phyloP scores from a whole-genome alignment of 2,797 vertebrate genomes.

The Bradypodion ventrale region DNA sequence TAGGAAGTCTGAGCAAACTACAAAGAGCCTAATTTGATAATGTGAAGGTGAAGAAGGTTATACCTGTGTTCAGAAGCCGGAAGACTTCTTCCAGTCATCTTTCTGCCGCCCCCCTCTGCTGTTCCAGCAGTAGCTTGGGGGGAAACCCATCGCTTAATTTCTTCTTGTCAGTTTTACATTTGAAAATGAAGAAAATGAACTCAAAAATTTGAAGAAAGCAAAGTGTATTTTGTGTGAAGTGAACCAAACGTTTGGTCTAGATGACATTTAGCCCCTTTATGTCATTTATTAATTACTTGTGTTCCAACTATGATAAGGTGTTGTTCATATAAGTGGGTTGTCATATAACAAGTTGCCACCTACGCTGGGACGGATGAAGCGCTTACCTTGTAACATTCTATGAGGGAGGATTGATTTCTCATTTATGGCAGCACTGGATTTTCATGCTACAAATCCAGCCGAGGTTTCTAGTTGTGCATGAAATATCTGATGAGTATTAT shows the following conservation, averaged over 20 bases:
- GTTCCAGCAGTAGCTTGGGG: neutral
- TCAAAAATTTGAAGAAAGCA: neutral
- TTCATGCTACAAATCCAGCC: conserved; percentile 56
- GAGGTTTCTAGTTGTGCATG: conserved; percentile 57
- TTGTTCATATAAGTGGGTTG: conserved; percentile 1
- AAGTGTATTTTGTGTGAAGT: conserved; percentile 10
- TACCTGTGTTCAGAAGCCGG: neutral
- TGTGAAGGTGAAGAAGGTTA: neutral
- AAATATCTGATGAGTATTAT: conserved; percentile 63
- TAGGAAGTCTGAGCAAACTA: neutral
- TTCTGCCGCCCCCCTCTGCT: neutral
- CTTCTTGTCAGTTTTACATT: neutral
- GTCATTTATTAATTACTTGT: conserved; percentile 36
- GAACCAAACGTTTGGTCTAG: conserved; percentile 51
- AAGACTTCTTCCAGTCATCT: neutral
- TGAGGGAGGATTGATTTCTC: conserved; percentile 62
- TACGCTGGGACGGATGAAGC: conserved; percentile 28
- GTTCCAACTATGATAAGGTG: conserved; percentile 14
- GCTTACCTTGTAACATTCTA: conserved; percentile 44
- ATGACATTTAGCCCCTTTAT: conserved; percentile 51
- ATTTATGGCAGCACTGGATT: conserved; percentile 58
- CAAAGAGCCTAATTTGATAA: neutral
- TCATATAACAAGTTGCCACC: conserved; percentile 25
- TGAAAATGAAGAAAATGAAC: neutral
- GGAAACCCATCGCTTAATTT: neutral